phyloP scores from a whole-genome alignment of 1,140 invertebrate genomes.

The Cyphomyrmex costatus region DNA sequence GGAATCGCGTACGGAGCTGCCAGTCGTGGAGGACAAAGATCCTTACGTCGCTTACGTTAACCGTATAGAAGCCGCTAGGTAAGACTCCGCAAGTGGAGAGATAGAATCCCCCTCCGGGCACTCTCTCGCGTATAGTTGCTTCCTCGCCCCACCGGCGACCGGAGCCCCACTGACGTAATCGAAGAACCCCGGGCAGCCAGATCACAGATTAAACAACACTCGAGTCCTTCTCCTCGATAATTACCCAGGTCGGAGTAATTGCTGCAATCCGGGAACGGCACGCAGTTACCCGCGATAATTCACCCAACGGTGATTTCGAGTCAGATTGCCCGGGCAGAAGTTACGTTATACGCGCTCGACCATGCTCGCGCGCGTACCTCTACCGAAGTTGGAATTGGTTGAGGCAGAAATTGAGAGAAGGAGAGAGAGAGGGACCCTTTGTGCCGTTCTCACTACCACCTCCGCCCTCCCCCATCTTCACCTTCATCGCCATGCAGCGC shows the following conservation, averaged over 20 bases:
- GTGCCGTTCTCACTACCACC: slow-evolving; percentile 62
- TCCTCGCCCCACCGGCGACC: slow-evolving; percentile 54
- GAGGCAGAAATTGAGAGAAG: slow-evolving; percentile 80
- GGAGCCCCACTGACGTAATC: slow-evolving; percentile 81
- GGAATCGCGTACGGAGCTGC: slow-evolving; percentile 40
- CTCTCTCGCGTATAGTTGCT: neutral
- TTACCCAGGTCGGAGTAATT: slow-evolving; percentile 85
- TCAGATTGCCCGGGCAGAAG: slow-evolving; percentile 84
- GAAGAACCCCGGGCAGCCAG: slow-evolving; percentile 81
- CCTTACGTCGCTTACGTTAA: slow-evolving; percentile 31
- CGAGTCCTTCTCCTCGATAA: slow-evolving; percentile 85
- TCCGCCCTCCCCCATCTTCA: slow-evolving; percentile 3
- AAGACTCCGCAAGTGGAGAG: slow-evolving; percentile 27
- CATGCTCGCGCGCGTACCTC: slow-evolving; percentile 60
- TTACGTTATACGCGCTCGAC: slow-evolving; percentile 81
- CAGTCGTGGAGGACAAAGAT: slow-evolving; percentile 55
- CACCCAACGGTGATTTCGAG: slow-evolving; percentile 85
- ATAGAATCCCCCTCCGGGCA: slow-evolving; percentile 17
- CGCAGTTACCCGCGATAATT: slow-evolving; percentile 86
- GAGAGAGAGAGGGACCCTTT: slow-evolving; percentile 46
- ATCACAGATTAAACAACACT: slow-evolving; percentile 86
- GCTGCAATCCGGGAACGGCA: slow-evolving; percentile 85
- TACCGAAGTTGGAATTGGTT: slow-evolving; percentile 85
- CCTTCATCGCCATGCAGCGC: slow-evolving; percentile 1
- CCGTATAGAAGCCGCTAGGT: slow-evolving; percentile 18